These are phyloP conservation scores for Antigone vipio DNA, from an alignment of 2,113 vertebrate species.

Conservation along the genomic window DNA sequence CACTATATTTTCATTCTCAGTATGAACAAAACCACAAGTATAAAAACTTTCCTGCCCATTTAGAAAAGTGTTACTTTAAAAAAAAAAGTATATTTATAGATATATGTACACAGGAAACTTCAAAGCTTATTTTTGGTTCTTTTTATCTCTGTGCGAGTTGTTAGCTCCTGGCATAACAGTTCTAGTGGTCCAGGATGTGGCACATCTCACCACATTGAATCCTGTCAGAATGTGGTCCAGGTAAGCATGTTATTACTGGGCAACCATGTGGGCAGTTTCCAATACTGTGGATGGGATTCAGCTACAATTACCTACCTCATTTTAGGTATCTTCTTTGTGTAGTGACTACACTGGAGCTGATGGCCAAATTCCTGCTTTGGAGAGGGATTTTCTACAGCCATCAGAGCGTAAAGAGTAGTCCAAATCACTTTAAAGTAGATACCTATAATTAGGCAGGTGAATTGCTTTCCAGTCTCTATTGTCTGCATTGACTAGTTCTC, in stretches of 20 bases:
- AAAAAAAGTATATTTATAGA: accelerated
- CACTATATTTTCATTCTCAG: background rate
- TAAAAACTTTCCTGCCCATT: background rate
- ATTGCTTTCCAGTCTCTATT: background rate
- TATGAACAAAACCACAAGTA: background rate
- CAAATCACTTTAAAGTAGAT: background rate
- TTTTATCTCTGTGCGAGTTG: background rate
- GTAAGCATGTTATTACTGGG: background rate
- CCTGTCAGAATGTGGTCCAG: background rate
- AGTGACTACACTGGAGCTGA: background rate
- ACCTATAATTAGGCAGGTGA: background rate
- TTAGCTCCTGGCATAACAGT: background rate
- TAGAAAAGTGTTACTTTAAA: background rate
- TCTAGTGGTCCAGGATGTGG: background rate
- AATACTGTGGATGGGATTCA: background rate
- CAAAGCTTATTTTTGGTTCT: background rate
- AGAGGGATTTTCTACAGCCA: background rate
- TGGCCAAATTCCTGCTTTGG: background rate
- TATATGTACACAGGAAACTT: background rate
- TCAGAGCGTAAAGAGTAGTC: background rate
- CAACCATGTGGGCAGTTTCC: background rate
- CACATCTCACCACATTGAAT: background rate
- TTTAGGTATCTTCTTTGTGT: background rate
- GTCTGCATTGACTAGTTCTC: background rate
- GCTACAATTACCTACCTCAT: background rate